Evolutionary conservation across 2,888 invertebrate genomes (phyloP).

Genomic region (Helobdella robusta): DNA sequence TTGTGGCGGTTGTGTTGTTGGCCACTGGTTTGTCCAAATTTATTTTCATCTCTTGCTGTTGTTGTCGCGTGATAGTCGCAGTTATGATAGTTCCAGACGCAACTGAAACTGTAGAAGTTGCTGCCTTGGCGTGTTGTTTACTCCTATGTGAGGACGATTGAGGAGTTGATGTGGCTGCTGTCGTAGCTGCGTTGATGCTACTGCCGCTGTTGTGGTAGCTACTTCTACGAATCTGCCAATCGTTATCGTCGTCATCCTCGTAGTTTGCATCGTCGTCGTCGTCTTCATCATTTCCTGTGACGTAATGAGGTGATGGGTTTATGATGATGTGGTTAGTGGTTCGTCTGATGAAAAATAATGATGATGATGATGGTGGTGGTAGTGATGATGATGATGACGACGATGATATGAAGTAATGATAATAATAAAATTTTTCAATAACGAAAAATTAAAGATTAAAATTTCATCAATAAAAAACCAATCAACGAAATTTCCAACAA

Average conservation of each 20-base stretch:
- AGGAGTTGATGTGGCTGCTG: conserved; percentile 15
- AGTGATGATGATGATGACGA: conserved; percentile 5
- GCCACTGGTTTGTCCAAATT: not conserved
- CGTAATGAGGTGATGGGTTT: not conserved
- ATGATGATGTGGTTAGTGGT: not conserved
- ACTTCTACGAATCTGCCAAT: too few species aligned
- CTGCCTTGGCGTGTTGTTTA: too few species aligned
- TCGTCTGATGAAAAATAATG: too few species aligned
- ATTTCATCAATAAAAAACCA: not conserved
- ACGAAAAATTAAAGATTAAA: too few species aligned
- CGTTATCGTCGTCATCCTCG: conserved; percentile 20
- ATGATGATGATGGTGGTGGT: conserved; percentile 8
- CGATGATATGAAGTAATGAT: too few species aligned
- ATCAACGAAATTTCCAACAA: not conserved
- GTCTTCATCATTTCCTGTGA: conserved; percentile 18
- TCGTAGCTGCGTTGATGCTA: not conserved
- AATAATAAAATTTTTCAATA: too few species aligned
- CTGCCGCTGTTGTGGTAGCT: not conserved
- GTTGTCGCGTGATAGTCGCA: too few species aligned
- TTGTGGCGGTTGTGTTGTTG: not conserved
- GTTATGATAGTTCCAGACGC: too few species aligned
- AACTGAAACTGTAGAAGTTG: too few species aligned
- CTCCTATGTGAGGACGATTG: too few species aligned
- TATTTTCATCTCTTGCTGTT: too few species aligned
- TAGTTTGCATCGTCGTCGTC: conserved; percentile 21